These are phyloP conservation scores for Cosmorhoe ocellata DNA, from an alignment of 2,888 invertebrate species.

Conservation along the genomic window DNA sequence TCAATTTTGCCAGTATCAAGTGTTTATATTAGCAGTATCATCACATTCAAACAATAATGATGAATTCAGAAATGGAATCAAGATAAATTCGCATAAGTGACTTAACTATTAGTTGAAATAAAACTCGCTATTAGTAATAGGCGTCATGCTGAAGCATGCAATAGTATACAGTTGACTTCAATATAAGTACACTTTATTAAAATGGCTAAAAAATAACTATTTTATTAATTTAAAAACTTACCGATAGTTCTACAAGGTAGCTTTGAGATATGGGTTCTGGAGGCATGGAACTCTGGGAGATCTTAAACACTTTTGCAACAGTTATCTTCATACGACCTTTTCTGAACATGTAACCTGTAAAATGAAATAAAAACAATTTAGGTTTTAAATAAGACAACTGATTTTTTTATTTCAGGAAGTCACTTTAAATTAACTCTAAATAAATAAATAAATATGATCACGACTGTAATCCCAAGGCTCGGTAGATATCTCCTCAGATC, in stretches of 20 bases:
- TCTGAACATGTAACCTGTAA: slow-evolving; percentile 91
- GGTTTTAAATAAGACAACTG: too few species aligned
- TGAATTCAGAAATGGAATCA: too few species aligned
- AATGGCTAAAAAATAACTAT: too few species aligned
- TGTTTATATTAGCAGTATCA: too few species aligned
- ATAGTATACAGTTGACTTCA: not conserved
- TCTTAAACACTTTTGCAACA: slow-evolving; percentile 96
- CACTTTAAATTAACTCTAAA: too few species aligned
- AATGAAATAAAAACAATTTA: too few species aligned
- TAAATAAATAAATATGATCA: too few species aligned
- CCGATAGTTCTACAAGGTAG: slow-evolving; percentile 95
- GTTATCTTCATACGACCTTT: slow-evolving; percentile 99
- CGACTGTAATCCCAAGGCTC: too few species aligned
- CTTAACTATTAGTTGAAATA: not conserved
- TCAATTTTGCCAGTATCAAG: too few species aligned
- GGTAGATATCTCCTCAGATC: too few species aligned
- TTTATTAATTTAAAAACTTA: slow-evolving; percentile 50
- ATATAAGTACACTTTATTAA: not conserved
- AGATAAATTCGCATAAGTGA: not conserved
- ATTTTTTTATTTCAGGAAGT: too few species aligned
- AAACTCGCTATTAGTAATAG: not conserved
- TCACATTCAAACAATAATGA: too few species aligned
- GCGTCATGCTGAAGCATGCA: not conserved
- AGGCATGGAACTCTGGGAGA: slow-evolving; percentile 85
- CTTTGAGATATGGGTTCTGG: slow-evolving; percentile 95